Percentiles rank a stretch among this genome's conserved stretches.
Conservation (phyloP, 1,140 invertebrate genomes). For the Mactra quadrangularis region DNA sequence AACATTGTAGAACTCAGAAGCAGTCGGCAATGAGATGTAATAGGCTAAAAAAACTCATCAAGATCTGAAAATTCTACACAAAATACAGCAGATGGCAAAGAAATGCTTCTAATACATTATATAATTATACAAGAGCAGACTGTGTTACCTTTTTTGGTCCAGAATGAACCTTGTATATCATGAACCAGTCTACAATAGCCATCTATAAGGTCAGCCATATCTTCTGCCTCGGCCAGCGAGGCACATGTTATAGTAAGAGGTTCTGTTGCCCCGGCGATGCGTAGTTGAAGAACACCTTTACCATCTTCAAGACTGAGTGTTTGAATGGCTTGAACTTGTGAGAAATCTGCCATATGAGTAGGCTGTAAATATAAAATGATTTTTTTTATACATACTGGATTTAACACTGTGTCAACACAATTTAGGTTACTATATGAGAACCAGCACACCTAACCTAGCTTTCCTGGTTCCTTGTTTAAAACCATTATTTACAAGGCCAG, state of each 20-base stretch:
- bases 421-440: too few species aligned
- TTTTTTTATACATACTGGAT: not conserved
- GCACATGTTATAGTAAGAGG: constrained; percentile 95
- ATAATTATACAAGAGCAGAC: too few species aligned
- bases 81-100: too few species aligned
- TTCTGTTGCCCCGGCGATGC: constrained; percentile 81
- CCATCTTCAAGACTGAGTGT: constrained; percentile 76
- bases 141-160: constrained; percentile 86
- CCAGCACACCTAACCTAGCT: too few species aligned
- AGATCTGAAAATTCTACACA: too few species aligned
- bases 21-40: too few species aligned
- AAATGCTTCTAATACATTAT: too few species aligned
- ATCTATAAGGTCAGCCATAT: constrained; percentile 97
- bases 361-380: constrained; percentile 85
- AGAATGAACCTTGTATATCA: constrained; percentile 91
- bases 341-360: constrained; percentile 92
- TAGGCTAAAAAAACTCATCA: too few species aligned
- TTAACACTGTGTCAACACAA: too few species aligned
- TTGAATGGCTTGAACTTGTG: constrained; percentile 86
- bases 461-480: too few species aligned
- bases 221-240: constrained; percentile 93
- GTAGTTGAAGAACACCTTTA: constrained; percentile 82
- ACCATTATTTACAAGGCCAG: too few species aligned
- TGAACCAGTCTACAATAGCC: constrained; percentile 95
- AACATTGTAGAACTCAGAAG: too few species aligned